Evolutionary conservation across 2,888 invertebrate species (phyloP).

Genomic region (Malthinus seriepunctatus): DNA sequence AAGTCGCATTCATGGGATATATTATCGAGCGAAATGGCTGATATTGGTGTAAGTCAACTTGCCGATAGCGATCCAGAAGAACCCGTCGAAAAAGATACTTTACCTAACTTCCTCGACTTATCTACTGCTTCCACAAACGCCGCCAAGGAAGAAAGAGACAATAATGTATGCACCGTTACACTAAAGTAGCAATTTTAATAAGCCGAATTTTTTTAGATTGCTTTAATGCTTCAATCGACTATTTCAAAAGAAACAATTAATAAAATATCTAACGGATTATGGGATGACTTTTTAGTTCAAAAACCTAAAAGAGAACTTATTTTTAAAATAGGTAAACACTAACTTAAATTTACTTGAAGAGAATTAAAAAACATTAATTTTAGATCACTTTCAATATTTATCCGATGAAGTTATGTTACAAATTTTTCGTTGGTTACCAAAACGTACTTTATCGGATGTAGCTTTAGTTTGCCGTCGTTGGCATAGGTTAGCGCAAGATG

Average conservation of each 20-base stretch:
- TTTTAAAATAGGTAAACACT: constrained; percentile 41
- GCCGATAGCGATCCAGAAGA: constrained; percentile 46
- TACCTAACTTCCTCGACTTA: constrained; percentile 40
- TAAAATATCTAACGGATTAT: constrained; percentile 43
- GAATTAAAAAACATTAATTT: constrained; percentile 33
- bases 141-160: constrained; percentile 11
- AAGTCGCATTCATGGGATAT: constrained; percentile 44
- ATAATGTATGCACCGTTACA: neutral
- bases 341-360: neutral
- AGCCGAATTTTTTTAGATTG: constrained; percentile 35
- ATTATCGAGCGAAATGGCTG: constrained; percentile 57
- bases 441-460: constrained; percentile 70
- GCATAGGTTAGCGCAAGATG: constrained; percentile 78
- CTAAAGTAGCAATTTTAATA: neutral
- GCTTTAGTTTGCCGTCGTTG: constrained; percentile 79
- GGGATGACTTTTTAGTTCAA: constrained; percentile 40
- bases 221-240: constrained; percentile 44
- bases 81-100: constrained; percentile 26
- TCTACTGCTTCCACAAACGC: constrained; percentile 32
- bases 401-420: constrained; percentile 87
- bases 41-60: constrained; percentile 65
- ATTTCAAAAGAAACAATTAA: constrained; percentile 46
- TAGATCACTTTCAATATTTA: constrained; percentile 71
- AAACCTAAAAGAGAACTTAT: constrained; percentile 35
- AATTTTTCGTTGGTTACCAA: constrained; percentile 83